Evolutionary conservation across 2,797 vertebrate species (phyloP).

Genomic region (Artibeus jamaicensis): DNA sequence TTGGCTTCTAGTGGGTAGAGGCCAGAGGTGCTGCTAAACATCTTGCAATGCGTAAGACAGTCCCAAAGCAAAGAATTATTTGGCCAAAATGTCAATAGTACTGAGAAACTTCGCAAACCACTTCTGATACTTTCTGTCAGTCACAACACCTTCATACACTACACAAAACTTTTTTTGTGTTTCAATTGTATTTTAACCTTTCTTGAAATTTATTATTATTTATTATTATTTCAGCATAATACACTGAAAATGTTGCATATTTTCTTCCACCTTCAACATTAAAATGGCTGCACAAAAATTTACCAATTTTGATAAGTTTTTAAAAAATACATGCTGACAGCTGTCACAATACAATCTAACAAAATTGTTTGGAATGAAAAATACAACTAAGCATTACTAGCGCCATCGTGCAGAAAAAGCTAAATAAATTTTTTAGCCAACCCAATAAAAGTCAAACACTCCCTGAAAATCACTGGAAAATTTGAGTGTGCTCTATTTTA

Average conservation of each 20-base stretch:
- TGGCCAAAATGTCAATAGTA: neutral
- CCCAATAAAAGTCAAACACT: neutral
- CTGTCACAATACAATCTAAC: neutral
- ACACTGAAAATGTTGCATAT: neutral
- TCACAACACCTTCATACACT: neutral
- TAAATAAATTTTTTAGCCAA: neutral
- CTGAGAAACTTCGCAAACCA: neutral
- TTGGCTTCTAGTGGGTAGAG: neutral
- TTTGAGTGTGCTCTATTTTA: fast-evolving
- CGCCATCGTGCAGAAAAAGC: neutral
- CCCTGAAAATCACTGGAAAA: neutral
- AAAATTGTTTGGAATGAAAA: neutral
- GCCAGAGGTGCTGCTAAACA: too few relatives aligned
- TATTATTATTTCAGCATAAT: neutral
- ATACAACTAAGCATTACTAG: neutral
- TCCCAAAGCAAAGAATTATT: neutral
- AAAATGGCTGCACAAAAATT: neutral
- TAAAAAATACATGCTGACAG: neutral
- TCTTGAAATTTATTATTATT: neutral
- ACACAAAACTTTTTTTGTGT: neutral
- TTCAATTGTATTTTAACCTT: neutral
- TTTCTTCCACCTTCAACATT: neutral
- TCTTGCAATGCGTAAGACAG: neutral
- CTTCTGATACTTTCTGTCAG: neutral
- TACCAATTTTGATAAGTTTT: neutral